phyloP scores from a whole-genome alignment of 2,888 invertebrate species.

The Escarpia spicata region DNA sequence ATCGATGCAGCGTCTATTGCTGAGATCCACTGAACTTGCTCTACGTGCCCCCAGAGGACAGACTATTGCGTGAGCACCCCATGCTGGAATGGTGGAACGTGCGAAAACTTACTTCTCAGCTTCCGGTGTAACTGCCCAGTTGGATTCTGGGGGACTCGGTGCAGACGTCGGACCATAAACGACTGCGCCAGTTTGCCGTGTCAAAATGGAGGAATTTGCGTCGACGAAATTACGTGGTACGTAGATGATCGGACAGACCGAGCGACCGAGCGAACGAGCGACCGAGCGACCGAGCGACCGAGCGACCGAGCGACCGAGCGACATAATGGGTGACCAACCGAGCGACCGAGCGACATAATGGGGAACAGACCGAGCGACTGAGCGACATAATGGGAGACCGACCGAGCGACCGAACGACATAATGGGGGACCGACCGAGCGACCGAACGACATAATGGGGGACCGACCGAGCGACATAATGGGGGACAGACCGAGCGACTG shows the following conservation, averaged over 20 bases:
- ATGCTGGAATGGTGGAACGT: constrained; percentile 17
- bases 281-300: too few relatives aligned
- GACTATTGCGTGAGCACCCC: constrained; percentile 8
- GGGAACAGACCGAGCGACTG: too few relatives aligned
- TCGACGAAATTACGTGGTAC: constrained; percentile 45
- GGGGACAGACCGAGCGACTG: too few relatives aligned
- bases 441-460: too few relatives aligned
- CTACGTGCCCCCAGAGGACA: background rate
- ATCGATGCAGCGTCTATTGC: background rate
- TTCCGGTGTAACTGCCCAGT: constrained; percentile 59
- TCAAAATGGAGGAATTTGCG: constrained; percentile 58
- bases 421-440: too few relatives aligned
- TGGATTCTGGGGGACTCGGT: constrained; percentile 61
- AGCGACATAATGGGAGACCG: too few relatives aligned
- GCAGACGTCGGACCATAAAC: constrained; percentile 60
- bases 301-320: too few relatives aligned
- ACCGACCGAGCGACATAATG: too few relatives aligned
- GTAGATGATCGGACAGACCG: background rate
- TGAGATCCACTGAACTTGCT: background rate
- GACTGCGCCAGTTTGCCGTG: constrained; percentile 58
- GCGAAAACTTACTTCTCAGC: constrained; percentile 32
- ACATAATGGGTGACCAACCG: too few relatives aligned
- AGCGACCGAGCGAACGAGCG: background rate
- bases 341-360: too few relatives aligned
- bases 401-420: too few relatives aligned